Conservation (phyloP, 2,888 invertebrate genomes). For the Tolmerus cingulatus region DNA sequence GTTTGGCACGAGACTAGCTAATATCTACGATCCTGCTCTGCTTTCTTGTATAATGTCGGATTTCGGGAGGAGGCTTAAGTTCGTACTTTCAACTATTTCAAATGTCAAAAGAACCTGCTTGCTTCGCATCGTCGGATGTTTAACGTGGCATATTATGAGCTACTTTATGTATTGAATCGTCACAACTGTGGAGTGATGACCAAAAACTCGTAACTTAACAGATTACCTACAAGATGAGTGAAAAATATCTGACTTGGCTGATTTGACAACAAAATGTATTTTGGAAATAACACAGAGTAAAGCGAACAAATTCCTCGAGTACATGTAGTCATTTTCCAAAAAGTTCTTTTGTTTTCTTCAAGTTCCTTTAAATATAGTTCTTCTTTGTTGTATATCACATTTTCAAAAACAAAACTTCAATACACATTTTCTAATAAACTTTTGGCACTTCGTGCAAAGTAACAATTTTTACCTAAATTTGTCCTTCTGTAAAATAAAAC, state of each 20-base stretch:
- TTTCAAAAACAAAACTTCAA: slow-evolving; percentile 25
- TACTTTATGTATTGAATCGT: background rate
- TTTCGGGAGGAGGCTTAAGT: background rate
- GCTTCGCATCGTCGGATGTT: background rate
- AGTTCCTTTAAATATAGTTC: slow-evolving; percentile 8
- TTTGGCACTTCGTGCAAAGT: slow-evolving; percentile 40
- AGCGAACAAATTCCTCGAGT: background rate
- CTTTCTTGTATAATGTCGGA: background rate
- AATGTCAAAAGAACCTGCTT: background rate
- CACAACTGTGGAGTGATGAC: background rate
- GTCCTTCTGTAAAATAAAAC: slow-evolving; percentile 19
- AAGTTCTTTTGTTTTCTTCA: background rate
- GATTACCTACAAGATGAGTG: background rate
- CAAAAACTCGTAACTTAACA: background rate
- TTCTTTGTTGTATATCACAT: slow-evolving; percentile 34
- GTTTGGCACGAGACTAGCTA: slow-evolving; percentile 16
- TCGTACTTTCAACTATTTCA: background rate
- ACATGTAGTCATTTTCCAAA: background rate
- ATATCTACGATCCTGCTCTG: background rate
- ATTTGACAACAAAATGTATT: background rate
- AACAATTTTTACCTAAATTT: slow-evolving; percentile 20
- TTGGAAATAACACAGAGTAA: background rate
- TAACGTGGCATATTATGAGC: background rate
- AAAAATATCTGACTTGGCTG: background rate
- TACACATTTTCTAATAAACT: slow-evolving; percentile 20